Conservation (phyloP, 2,888 invertebrate genomes). For the Caenorhabditis macrosperma region DNA sequence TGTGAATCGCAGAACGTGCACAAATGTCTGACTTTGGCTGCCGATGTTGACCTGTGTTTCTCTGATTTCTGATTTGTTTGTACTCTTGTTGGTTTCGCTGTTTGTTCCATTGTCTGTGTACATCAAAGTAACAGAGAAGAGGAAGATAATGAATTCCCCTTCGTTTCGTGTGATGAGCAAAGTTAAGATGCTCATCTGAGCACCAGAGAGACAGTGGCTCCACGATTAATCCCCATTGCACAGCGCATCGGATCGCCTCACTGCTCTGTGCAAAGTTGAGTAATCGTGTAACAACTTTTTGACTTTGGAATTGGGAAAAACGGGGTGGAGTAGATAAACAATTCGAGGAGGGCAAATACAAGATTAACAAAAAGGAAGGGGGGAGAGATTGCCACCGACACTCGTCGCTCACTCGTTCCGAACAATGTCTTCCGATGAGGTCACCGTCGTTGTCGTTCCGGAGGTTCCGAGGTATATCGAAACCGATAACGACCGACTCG, state of each 20-base stretch:
- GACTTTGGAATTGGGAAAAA: neutral
- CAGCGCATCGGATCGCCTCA: too few species aligned
- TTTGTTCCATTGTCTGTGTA: neutral
- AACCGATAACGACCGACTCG: conserved; percentile 43
- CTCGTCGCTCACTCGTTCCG: neutral
- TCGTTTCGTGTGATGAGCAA: too few species aligned
- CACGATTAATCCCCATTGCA: too few species aligned
- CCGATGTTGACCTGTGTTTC: neutral
- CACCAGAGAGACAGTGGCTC: too few species aligned
- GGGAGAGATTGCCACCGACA: too few species aligned
- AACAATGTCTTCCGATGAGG: conserved; percentile 16
- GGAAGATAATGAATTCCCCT: too few species aligned
- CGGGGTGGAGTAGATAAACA: neutral
- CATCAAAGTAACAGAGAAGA: neutral
- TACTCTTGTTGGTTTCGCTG: neutral
- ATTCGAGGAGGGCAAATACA: conserved; percentile 39
- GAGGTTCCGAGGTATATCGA: conserved; percentile 18
- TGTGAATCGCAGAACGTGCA: too few species aligned
- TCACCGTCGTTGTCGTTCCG: conserved; percentile 11
- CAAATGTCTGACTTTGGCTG: too few species aligned
- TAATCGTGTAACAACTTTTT: neutral
- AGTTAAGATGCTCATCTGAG: too few species aligned
- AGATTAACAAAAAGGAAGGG: too few species aligned
- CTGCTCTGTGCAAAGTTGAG: neutral
- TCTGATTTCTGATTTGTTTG: neutral